Evolutionary conservation across 1,140 invertebrate species (phyloP).

Genomic region (Leptopilina clavipes): DNA sequence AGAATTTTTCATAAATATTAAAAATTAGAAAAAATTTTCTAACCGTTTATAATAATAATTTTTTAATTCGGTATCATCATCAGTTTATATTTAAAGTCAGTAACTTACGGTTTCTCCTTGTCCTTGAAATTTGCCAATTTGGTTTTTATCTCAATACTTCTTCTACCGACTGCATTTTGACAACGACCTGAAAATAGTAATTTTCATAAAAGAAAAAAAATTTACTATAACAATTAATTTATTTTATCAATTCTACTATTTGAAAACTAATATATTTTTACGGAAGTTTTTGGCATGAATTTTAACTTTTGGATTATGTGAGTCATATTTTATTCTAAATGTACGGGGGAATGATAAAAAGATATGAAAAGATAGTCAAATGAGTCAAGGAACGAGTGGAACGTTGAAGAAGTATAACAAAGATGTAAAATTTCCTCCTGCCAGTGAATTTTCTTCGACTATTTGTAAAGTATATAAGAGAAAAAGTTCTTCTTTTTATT

Average conservation of each 20-base stretch:
- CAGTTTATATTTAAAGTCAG: too few relatives aligned
- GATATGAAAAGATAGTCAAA: constrained; percentile 14
- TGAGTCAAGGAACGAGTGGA: constrained; percentile 1
- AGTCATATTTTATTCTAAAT: constrained; percentile 15
- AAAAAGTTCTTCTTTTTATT: constrained; percentile 44
- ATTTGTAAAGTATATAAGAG: constrained; percentile 39
- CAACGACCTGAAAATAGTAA: constrained; percentile 51
- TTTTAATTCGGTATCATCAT: too few relatives aligned
- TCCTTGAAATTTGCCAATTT: constrained; percentile 35
- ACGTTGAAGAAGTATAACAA: constrained; percentile 1
- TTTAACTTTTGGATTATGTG: neutral
- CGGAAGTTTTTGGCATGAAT: neutral
- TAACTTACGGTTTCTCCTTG: constrained; percentile 47
- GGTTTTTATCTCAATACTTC: constrained; percentile 42
- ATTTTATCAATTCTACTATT: too few relatives aligned
- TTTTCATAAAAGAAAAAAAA: too few relatives aligned
- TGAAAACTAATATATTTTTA: neutral
- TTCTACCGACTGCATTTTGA: constrained; percentile 50
- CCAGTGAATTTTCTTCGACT: constrained; percentile 34
- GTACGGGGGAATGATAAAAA: constrained; percentile 38
- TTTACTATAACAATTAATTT: too few relatives aligned
- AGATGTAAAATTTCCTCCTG: constrained; percentile 40
- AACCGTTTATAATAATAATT: too few relatives aligned
- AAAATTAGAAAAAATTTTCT: too few relatives aligned
- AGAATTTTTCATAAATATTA: too few relatives aligned